Evolutionary conservation across 2,888 invertebrate species (phyloP), one percentile per base, ranked within the genome.

Genomic region (Gonocerus acuteangulatus): DNA sequence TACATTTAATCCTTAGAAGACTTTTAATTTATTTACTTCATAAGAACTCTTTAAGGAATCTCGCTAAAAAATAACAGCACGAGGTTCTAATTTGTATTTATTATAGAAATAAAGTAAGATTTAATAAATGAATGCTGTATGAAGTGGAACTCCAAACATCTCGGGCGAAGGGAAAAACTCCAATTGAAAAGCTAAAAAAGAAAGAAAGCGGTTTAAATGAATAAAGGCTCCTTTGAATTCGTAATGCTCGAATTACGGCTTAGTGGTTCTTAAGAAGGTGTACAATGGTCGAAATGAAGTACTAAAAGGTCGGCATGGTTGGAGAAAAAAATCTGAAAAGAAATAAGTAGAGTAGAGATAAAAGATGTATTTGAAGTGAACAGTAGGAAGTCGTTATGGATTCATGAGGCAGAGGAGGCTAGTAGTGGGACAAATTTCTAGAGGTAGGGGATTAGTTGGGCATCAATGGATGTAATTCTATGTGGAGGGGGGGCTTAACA

Each of bases 241-340:
- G 34, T 51, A 51, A 51, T 51, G 51, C 51, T 34, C 51, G 51
- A 34, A 51, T 51, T 36, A 51, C 51, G 19, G 51, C 3, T 2
- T 34, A n/a, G 4, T 4, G n/a, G n/a, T 42, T 16, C 42, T 42
- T 16, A 13, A 15, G 3, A 4, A 4, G 27, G 49, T 19, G 34
- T 13, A 51, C 51, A 51, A 51, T 51, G 34, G 51, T 4, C n/a
- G 51, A 51, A 51, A 51, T 51, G 51, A 51, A 36, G 34, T 34
- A 51, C 32, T 51, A 34, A 51, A 51, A 51, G 51, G 51, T 34
- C 32, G 34, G n/a, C 9, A 27, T 19, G 51, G 48, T 18, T 18
- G 32, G 34, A 51, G 34, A 23, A 32, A 32, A 6, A 21, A 21
- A 1, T 1, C 11, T 11, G 16, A 22, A 51, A 34, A 9, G 42